Base-by-base conservation (phyloP, 2,797 vertebrate species). In the Urophycis tenuis region DNA sequence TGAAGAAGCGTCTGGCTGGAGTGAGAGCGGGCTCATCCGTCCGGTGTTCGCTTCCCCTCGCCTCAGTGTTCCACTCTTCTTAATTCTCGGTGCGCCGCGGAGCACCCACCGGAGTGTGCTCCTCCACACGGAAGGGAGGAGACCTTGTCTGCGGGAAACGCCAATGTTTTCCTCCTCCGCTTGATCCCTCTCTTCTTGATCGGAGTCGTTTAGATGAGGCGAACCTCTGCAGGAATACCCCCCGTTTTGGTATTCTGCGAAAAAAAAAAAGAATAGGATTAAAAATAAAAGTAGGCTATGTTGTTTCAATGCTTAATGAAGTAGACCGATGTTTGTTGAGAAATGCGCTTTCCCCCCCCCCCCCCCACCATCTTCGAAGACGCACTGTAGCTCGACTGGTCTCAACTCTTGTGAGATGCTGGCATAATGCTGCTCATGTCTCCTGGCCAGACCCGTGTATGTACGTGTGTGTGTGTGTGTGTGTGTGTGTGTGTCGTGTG, bases 1-100 rank as follows among this genome's bases (percentile, higher is more conserved):
- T 83, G 86, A 87, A 87, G 82, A 86, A 81, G 81, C 83, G 89
- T 86, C 84, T 89, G 86, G 6, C 45, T 88, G 77, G 86, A 88
- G 87, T 83, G 85, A 71, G 86, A 78, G 78, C 85, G 82, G 78
- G 64, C 84, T 86, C 75, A 76, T 83, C 85, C 85, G 75, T 75
- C 77, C 81, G 75, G 76, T 22, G 79, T 64, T 78, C 77, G 41
- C 81, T 75, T 41, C 71, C 71, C 73, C 69, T 77, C 72, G 73
- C 69, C 45, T 75, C 75, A 67, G 60, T n/a, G 74, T 71, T 78
- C 79, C 81, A 39, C 75, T n/a, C 78, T 53, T 35, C 29, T 25
- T 74, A 11, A 75, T 73, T 71, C 67, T 74, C 32, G 69, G 34
- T 32, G 2, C 64, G n/a, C 36, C 69, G 5, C 45, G 45, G 45